A percentile compares a stretch with the other conserved stretches of the same genome.
Evolutionary conservation across 2,113 vertebrate species (phyloP).

Genomic region (Podiceps cristatus): DNA sequence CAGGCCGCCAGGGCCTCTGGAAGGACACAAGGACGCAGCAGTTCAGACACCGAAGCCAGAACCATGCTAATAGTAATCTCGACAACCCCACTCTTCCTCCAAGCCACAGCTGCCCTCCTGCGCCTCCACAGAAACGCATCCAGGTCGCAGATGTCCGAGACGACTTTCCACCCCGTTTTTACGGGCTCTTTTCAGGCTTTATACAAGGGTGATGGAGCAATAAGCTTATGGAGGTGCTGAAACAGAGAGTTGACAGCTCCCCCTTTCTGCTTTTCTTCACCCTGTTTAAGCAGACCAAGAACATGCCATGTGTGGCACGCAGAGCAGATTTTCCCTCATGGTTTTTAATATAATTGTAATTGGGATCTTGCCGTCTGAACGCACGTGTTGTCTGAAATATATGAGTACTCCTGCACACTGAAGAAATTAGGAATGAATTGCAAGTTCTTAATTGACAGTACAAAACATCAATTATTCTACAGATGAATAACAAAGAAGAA

Average conservation of each 20-base stretch:
- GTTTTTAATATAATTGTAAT: constrained; percentile 33
- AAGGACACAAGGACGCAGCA: neutral
- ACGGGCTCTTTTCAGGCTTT: neutral
- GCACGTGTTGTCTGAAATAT: constrained; percentile 5
- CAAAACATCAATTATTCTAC: constrained; percentile 59
- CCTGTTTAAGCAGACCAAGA: neutral
- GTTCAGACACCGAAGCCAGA: neutral
- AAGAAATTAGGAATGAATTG: constrained; percentile 43
- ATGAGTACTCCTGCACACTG: neutral
- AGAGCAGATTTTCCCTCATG: neutral
- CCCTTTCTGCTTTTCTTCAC: neutral
- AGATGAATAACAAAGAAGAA: constrained; percentile 43
- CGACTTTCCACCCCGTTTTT: neutral
- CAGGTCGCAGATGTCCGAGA: neutral
- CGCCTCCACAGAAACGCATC: neutral
- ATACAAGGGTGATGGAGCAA: neutral
- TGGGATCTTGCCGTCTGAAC: neutral
- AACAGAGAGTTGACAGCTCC: neutral
- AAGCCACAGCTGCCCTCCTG: neutral
- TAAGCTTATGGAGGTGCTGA: neutral
- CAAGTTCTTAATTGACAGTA: constrained; percentile 50
- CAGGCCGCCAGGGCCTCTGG: neutral
- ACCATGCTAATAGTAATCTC: neutral
- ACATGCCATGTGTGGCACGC: neutral
- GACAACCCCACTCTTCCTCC: neutral